Evolutionary conservation across 2,888 invertebrate genomes (phyloP), one percentile per base, ranked within the genome.

Genomic region (Drosophila setosimentum): DNA sequence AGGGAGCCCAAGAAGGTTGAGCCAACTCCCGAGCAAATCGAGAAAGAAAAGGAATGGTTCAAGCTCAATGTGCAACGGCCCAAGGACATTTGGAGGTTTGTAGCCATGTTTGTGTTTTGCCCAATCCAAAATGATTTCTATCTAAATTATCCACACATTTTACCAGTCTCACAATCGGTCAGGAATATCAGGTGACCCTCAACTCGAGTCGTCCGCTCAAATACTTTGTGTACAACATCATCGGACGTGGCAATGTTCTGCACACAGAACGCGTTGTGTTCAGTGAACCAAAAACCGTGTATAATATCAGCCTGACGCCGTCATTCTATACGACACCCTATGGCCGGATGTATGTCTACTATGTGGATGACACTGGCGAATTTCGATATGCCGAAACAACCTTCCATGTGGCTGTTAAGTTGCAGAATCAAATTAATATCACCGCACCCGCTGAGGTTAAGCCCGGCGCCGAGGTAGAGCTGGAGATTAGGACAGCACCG

Each of bases 211-310:
- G 95, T 71, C 95, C 96, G 0, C 94, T 98, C 93, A 95, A 95
- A 75, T 95, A 96, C 77, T 94, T 98, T 54, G 95, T 95, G 78
- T 98, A 97, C 90, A 94, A 95, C 85, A 94, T 97, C 24, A 94
- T 98, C 74, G 98, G 97, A 3, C 95, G 98, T 63, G 98, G 98
- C 0, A 96, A 98, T 90, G 95, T 98, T 27, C 93, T 98, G 10
- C 92, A 95, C 21, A 96, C 97, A 0, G 95, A 96, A 78, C 96
- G 97, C 7, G 93, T 97, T 11, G 95, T 95, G 0, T 54, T 91
- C 2, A 94, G 93, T 7, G 93, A 94, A 8, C 82, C 88, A 1
- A 73, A 94, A 0, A 93, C 93, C 68, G 93, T 94, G 68, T 94
- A 95, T 67, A 94, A 94, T 73, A 94, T 96, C 76, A 95, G 95